These are phyloP conservation scores for Tetropium fuscum DNA, from an alignment of 2,888 invertebrate species.

Conservation along the genomic window DNA sequence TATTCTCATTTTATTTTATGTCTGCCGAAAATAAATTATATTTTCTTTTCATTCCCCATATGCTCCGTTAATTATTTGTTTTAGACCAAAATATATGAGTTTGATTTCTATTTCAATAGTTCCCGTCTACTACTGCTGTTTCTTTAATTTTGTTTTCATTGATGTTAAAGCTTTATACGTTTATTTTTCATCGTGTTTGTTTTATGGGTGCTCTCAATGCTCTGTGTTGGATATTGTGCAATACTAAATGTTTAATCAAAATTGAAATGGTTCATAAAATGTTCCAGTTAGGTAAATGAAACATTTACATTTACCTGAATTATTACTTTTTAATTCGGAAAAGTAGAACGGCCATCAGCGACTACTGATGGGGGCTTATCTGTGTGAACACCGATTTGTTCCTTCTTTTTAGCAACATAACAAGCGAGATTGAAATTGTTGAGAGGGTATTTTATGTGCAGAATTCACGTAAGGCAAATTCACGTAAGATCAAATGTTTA, in stretches of 20 bases:
- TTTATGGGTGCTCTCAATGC: conserved; percentile 38
- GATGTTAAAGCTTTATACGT: conserved; percentile 61
- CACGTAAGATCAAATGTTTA: too few relatives aligned
- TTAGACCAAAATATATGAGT: conserved; percentile 23
- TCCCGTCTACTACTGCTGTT: conserved; percentile 20
- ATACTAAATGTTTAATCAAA: conserved; percentile 27
- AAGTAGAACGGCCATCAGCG: background rate
- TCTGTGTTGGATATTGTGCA: conserved; percentile 4
- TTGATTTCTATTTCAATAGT: conserved; percentile 16
- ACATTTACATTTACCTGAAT: too few relatives aligned
- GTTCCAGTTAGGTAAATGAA: conserved; percentile 24
- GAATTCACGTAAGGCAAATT: too few relatives aligned
- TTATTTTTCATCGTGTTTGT: conserved; percentile 47
- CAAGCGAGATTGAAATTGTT: too few relatives aligned
- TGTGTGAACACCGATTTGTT: too few relatives aligned
- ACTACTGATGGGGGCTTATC: conserved; percentile 3
- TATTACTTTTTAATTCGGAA: conserved; percentile 10
- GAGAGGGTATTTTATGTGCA: too few relatives aligned
- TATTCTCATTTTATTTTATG: too few relatives aligned
- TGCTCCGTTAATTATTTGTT: conserved; percentile 31
- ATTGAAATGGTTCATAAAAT: conserved; percentile 22
- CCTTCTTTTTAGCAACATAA: too few relatives aligned
- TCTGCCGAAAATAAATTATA: conserved; percentile 29
- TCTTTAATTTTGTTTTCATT: conserved; percentile 46
- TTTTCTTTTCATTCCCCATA: conserved; percentile 34